Evolutionary conservation across 2,113 vertebrate genomes (phyloP), one percentile per base, ranked within the genome.

Genomic region (Urocolius indicus): DNA sequence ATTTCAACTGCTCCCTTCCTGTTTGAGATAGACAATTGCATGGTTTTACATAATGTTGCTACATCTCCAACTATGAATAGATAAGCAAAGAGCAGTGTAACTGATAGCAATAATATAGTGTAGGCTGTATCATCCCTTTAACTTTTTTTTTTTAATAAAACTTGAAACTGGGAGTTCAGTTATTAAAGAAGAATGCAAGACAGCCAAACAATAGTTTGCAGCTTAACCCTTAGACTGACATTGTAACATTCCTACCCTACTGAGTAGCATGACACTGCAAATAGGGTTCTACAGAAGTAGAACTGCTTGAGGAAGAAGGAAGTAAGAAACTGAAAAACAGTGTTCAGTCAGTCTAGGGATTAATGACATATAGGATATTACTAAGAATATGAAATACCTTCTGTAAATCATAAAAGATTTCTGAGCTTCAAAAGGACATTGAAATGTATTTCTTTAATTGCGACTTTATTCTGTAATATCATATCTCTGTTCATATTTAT

Each of bases 1-100:
- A 80, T 93, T 97, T 97, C 94, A 93, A 96, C 95, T 87, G 78
- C 95, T 95, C 51, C 45, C 51, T 91, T 63, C 49, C 19, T 63
- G 73, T 34, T 87, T 71, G 26, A 89, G 55, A 83, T 6, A 80
- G 83, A 85, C 4, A 84, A 94, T 84, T 92, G 21, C 51, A 59
- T 69, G 38, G 23, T 72, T 93, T 92, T 89, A 71, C 45, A 90
- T 88, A 85, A 86, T 27, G 73, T 30, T 92, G 18, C 87, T 83
- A 29, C 80, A 54, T 79, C 21, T 93, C 34, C 87, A 29, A 48
- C 11, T 93, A 66, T 67, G 76, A 81, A 83, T 16, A 59, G 11
- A 51, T 54, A 90, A 90, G 77, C 21, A 61, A 84, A 84, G 43
- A 34, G 17, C 34, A 62, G 21, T 32, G n/a, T 59, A 46, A 61